Percentiles rank a stretch among this genome's conserved stretches.
These are phyloP conservation scores for Drosophila prolongata DNA, from an alignment of 2,888 invertebrate species.

Conservation along the genomic window DNA sequence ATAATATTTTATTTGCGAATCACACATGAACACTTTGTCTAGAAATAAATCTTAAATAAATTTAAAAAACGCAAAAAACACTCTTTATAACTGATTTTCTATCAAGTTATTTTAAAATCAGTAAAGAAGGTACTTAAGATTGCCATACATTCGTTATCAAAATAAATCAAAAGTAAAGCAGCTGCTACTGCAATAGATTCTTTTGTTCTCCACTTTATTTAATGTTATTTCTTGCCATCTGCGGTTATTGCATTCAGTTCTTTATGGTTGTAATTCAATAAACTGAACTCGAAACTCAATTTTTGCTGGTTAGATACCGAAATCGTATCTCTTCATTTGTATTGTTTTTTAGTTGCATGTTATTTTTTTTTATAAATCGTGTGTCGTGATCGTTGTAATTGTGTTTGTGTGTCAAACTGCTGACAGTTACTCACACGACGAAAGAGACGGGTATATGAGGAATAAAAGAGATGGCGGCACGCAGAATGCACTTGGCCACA, in stretches of 20 bases:
- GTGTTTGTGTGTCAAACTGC: constrained; percentile 78
- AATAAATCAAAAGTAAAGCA: background rate
- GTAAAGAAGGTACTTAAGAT: background rate
- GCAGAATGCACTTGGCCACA: constrained; percentile 64
- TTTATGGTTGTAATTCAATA: constrained; percentile 36
- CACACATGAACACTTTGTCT: too few relatives aligned
- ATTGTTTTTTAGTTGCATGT: constrained; percentile 15
- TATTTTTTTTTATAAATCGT: constrained; percentile 8
- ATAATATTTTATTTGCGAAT: background rate
- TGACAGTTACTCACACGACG: constrained; percentile 63
- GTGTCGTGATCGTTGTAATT: constrained; percentile 67
- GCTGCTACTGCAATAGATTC: background rate
- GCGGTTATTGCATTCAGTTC: constrained; percentile 34
- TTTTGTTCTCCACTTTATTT: constrained; percentile 6
- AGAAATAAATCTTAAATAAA: too few relatives aligned
- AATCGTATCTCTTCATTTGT: constrained; percentile 20
- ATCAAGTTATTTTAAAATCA: background rate
- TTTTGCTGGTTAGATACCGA: constrained; percentile 9
- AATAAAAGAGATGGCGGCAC: constrained; percentile 10
- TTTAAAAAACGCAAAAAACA: too few relatives aligned
- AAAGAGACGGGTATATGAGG: constrained; percentile 11
- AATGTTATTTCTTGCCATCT: constrained; percentile 17
- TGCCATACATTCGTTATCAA: background rate
- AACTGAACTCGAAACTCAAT: constrained; percentile 36
- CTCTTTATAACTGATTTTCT: too few relatives aligned